Conservation (phyloP, 2,888 invertebrate genomes). For the Lithosia quadra region DNA sequence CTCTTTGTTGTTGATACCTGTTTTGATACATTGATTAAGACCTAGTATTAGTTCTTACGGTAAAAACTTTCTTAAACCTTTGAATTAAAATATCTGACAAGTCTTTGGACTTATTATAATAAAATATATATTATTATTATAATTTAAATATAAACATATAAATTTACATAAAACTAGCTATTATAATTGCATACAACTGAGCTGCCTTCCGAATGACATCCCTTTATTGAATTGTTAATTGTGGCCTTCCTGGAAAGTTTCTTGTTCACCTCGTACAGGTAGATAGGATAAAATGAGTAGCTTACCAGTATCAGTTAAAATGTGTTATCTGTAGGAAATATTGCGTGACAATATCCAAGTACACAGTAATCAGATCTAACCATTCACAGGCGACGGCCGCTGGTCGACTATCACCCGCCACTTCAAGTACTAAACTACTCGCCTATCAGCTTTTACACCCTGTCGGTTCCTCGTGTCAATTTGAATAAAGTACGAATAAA, state of each 20-base stretch:
- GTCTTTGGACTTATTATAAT: background rate
- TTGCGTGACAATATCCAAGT: slow-evolving; percentile 79
- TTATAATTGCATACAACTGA: background rate
- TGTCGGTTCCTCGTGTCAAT: slow-evolving; percentile 69
- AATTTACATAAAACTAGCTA: background rate
- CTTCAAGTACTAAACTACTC: slow-evolving; percentile 68
- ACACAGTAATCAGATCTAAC: slow-evolving; percentile 71
- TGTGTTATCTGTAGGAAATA: slow-evolving; percentile 60
- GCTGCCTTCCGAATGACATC: slow-evolving; percentile 5
- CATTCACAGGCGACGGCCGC: slow-evolving; percentile 54
- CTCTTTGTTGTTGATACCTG: background rate
- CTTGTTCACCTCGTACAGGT: slow-evolving; percentile 6
- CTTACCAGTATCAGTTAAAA: slow-evolving; percentile 54
- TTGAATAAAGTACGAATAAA: slow-evolving; percentile 78
- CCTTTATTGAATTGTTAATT: slow-evolving; percentile 27
- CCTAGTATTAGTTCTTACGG: too few species aligned
- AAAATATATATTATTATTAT: background rate
- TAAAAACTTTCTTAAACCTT: too few species aligned
- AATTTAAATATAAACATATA: background rate
- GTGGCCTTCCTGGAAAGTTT: slow-evolving; percentile 19
- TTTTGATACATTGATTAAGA: background rate
- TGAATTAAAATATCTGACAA: background rate
- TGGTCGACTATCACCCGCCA: slow-evolving; percentile 61
- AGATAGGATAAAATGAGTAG: slow-evolving; percentile 21
- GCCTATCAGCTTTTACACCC: slow-evolving; percentile 75